Percentiles rank a stretch among this genome's conserved stretches.
phyloP scores from a whole-genome alignment of 2,113 vertebrate genomes.

The Candoia aspera region DNA sequence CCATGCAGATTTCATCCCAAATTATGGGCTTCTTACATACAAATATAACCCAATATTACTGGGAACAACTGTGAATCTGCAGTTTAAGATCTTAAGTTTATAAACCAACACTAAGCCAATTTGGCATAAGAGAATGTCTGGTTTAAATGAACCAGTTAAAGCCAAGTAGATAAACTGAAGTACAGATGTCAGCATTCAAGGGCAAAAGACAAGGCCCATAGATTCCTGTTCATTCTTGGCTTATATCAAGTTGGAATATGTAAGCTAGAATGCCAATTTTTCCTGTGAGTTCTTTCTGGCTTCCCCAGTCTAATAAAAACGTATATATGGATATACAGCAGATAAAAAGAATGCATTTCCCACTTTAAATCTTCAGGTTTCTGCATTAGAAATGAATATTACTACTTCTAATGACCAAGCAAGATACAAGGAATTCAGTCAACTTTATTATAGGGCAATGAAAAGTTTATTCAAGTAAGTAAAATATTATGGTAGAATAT shows the following conservation, averaged over 20 bases:
- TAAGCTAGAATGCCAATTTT: not conserved
- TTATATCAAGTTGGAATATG: too few species aligned
- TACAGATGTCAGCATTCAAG: not conserved
- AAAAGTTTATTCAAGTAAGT: constrained; percentile 8
- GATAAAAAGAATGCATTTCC: not conserved
- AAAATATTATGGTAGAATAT: constrained; percentile 6
- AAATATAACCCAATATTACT: not conserved
- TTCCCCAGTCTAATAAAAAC: not conserved
- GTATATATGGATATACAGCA: not conserved
- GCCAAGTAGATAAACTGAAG: not conserved
- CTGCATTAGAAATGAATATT: not conserved
- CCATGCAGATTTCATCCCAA: not conserved
- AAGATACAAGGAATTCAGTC: not conserved
- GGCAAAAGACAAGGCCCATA: not conserved
- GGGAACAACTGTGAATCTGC: not conserved
- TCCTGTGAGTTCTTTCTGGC: not conserved
- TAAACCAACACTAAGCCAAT: not conserved
- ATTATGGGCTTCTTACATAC: not conserved
- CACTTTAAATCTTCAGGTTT: not conserved
- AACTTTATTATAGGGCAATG: constrained; percentile 12
- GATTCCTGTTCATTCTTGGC: not conserved
- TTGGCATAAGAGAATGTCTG: not conserved
- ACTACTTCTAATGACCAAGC: not conserved
- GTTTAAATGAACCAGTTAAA: not conserved
- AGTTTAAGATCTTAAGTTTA: not conserved